phyloP scores from a whole-genome alignment of 2,113 vertebrate genomes.

The Vulpes vulpes region DNA sequence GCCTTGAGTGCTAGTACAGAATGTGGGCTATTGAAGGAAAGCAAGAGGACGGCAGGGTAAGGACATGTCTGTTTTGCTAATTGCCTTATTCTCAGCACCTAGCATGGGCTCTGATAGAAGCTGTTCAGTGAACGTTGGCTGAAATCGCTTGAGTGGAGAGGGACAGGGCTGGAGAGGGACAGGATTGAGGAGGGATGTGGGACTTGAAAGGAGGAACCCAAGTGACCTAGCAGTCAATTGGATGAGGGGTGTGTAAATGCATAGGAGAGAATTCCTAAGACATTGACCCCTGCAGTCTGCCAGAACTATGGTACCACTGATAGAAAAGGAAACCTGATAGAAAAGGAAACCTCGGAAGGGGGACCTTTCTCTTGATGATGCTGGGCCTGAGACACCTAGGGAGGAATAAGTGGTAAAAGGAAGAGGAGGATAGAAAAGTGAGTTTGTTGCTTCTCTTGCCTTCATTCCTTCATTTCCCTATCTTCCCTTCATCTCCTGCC shows the following conservation, averaged over 20 bases:
- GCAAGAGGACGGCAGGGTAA: neutral
- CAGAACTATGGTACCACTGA: neutral
- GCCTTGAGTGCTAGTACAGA: neutral
- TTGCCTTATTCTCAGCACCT: neutral
- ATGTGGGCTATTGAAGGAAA: neutral
- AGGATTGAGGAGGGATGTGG: neutral
- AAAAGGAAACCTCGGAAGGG: neutral
- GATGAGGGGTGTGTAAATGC: neutral
- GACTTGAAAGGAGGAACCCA: neutral
- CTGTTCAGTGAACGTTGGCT: neutral
- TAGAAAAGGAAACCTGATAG: neutral
- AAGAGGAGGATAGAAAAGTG: neutral
- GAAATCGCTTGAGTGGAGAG: conserved; percentile 5
- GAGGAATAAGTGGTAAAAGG: neutral
- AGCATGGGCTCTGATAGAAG: neutral
- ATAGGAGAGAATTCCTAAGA: neutral
- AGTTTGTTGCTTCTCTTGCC: neutral
- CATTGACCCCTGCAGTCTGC: neutral
- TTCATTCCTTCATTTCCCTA: neutral
- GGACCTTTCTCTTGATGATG: neutral
- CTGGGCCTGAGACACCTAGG: neutral
- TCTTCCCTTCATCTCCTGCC: conserved; percentile 49
- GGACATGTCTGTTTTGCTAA: neutral
- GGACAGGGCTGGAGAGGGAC: neutral
- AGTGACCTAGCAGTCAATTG: neutral